Evolutionary conservation across 2,888 invertebrate genomes (phyloP), one percentile per base, ranked within the genome.

Genomic region (Melieria picta): DNA sequence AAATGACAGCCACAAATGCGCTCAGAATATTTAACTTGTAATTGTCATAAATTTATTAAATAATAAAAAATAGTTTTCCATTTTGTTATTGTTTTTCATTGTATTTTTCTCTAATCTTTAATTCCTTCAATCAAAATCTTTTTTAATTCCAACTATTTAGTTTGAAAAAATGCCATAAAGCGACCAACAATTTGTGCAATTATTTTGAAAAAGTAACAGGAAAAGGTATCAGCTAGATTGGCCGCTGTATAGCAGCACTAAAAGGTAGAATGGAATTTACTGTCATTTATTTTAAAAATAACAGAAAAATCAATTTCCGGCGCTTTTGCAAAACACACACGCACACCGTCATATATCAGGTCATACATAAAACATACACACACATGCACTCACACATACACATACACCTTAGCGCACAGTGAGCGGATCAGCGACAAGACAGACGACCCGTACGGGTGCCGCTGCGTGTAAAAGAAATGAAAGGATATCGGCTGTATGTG

Each of bases 281-380:
- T 55, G 43, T 66, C 66, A 46, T 66, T 61, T 71, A 66, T 66
- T 56, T 30, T 1, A 30, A 62, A 71, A 71, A 71, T 66, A 71
- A 71, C 71, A 66, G 66, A 71, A 71, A 71, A 71, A 71, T 71
- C 57, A 65, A 65, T 65, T 65, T 65, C 65, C 65, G 65, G 56
- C 57, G 16, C 6, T 57, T 57, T 30, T 16, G 16, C 57, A 43
- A 60, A 48, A 66, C 11, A 58, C 9, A 43, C 56, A 68, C 55
- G 48, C 16, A 58, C n/a, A 42, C 47, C 58, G 11, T 11, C 68
- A 69, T 50, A 52, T 10, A 48, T 46, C 42, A 6, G 16, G n/a
- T 52, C n/a, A 58, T 52, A 56, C 58, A 62, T 58, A 60, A 46
- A 16, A 47, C 43, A 55, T n/a, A 48, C 42, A 61, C 9, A 60